phyloP scores from a whole-genome alignment of 2,797 vertebrate species.

The Premnoplex brunnescens region DNA sequence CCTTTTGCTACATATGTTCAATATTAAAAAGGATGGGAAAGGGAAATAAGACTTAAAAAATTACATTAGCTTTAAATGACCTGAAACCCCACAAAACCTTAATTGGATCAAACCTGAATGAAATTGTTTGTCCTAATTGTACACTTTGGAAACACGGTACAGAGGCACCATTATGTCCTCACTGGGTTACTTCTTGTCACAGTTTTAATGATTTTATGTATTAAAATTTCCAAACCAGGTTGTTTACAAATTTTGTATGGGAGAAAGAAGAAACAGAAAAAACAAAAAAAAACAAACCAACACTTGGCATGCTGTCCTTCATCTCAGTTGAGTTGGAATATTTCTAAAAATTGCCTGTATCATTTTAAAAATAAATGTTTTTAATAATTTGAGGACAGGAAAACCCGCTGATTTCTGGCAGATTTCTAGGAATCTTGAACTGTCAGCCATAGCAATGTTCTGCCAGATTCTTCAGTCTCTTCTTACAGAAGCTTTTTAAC shows the following conservation, averaged over 20 bases:
- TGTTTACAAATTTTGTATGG: background rate
- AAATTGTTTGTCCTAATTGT: background rate
- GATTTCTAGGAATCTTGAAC: background rate
- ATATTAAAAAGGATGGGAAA: background rate
- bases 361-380: background rate
- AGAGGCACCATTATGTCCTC: background rate
- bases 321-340: background rate
- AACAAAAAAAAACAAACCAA: background rate
- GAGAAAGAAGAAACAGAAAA: background rate
- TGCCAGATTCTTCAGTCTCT: background rate
- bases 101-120: background rate
- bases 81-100: background rate
- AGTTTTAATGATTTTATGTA: background rate
- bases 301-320: background rate
- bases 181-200: background rate
- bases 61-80: background rate
- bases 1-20: background rate
- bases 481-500: background rate
- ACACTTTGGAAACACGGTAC: background rate
- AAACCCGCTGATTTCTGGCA: background rate
- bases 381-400: background rate
- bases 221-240: background rate
- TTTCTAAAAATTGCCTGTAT: background rate
- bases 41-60: background rate
- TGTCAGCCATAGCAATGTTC: background rate